Conservation (phyloP, 2,797 vertebrate genomes). For the Lacerta agilis region DNA sequence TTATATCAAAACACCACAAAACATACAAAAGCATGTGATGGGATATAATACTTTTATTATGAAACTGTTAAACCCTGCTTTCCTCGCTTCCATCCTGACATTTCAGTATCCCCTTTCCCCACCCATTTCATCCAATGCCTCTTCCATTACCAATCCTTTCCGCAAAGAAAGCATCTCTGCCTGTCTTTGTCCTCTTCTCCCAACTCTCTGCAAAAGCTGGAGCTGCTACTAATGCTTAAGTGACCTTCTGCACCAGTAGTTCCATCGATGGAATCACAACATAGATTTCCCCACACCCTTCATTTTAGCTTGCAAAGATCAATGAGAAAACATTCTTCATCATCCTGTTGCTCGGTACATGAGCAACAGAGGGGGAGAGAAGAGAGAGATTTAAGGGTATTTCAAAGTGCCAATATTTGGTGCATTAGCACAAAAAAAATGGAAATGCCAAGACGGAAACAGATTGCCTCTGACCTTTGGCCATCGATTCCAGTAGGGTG, state of each 20-base stretch:
- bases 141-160: fast-evolving
- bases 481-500: background rate
- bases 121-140: background rate
- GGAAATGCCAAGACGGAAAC: background rate
- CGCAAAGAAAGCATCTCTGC: too few species aligned
- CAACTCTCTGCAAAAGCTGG: background rate
- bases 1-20: too few species aligned
- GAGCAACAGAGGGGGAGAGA: background rate
- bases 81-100: background rate
- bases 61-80: background rate
- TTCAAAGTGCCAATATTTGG: background rate
- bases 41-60: background rate
- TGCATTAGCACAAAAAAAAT: fast-evolving
- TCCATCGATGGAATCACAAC: background rate
- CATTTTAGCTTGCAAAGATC: background rate
- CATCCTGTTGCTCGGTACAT: background rate
- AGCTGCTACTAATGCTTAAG: background rate
- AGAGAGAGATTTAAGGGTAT: background rate
- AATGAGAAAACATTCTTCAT: background rate
- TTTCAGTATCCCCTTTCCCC: fast-evolving
- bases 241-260: conserved; percentile 10
- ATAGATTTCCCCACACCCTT: background rate
- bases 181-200: fast-evolving
- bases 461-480: background rate
- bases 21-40: too few species aligned